Evolutionary conservation across 1,140 invertebrate species (phyloP), one percentile per base, ranked within the genome.

Genomic region (Pemphigus obesinymphae): DNA sequence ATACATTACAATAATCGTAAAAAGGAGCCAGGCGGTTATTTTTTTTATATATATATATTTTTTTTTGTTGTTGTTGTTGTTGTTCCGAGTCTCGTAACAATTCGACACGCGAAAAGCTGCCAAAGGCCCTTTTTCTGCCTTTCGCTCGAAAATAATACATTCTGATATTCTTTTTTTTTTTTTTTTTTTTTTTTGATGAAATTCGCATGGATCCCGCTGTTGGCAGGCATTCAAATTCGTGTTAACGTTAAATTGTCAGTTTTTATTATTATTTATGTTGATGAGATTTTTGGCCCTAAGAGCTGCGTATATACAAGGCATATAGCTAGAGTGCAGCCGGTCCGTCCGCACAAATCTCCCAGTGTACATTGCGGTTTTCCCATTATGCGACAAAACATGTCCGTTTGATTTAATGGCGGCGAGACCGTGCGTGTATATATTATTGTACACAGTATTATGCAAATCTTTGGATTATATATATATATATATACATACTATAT

Each of bases 1-100:
- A 80, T 80, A 80, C 55, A 45, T 63, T 78, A 80, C 76, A 61
- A 80, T 61, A 80, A 80, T 80, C 76, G 76, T 80, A 80, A 80
- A 63, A 80, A 80, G 50, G 55, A 63, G 37, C 76, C 76, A 29
- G 75, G 31, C 75, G 53, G 75, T 76, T 53, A 55, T 55, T 55
- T 75, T 45, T 45, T 11, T 45, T 68, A 66, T 40, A n/a, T n/a
- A n/a, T n/a, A n/a, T n/a, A n/a, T n/a, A n/a, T n/a, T 66, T 58
- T 1, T 29, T 29, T 29, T 53, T 68, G 37, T 76, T 76, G 20
- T 76, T n/a, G 8, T 55, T 76, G 55, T 76, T 55, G 55, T 15
- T 10, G 37, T 43, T 61, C 75, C 75, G 75, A 13, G 31, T 78
- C 55, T 61, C 75, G 75, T 78, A 78, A 78, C 75, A 63, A 80